Conservation (phyloP, 2,113 vertebrate genomes). For the Epinephelus fuscoguttatus region DNA sequence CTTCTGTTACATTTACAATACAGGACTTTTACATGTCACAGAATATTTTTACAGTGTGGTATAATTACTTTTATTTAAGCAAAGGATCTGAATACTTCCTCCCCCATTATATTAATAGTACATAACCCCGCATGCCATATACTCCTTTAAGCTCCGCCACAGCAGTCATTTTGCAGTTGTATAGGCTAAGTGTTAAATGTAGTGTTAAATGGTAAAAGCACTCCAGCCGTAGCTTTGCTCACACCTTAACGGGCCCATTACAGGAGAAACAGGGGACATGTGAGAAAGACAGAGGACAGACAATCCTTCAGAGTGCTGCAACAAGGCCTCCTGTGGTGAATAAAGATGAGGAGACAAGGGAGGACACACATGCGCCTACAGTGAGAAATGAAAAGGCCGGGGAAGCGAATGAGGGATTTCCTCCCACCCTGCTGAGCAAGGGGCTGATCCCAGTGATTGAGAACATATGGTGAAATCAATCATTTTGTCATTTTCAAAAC, state of each 20-base stretch:
- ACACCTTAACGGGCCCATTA: constrained; percentile 43
- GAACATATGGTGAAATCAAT: constrained; percentile 57
- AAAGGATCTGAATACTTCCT: too few relatives aligned
- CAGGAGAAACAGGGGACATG: constrained; percentile 49
- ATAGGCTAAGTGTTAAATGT: constrained; percentile 10
- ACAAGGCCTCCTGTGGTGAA: constrained; percentile 57
- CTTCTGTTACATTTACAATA: too few relatives aligned
- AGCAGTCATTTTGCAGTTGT: constrained; percentile 3
- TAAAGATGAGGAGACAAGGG: constrained; percentile 73
- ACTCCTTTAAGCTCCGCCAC: background rate
- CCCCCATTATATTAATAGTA: background rate
- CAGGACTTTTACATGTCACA: too few relatives aligned
- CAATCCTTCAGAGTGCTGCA: constrained; percentile 70
- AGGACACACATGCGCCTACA: constrained; percentile 64
- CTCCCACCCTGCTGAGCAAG: constrained; percentile 52
- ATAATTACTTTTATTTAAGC: too few relatives aligned
- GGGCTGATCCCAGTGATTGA: constrained; percentile 43
- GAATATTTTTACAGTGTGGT: too few relatives aligned
- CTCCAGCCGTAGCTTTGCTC: background rate
- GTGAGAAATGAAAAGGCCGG: constrained; percentile 44
- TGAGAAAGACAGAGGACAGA: constrained; percentile 51
- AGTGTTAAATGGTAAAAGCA: constrained; percentile 32
- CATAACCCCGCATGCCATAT: background rate
- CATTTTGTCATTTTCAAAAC: constrained; percentile 54
- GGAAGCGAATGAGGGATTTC: constrained; percentile 58